phyloP scores from a whole-genome alignment of 2,113 vertebrate species.

The Gymnarchus niloticus region DNA sequence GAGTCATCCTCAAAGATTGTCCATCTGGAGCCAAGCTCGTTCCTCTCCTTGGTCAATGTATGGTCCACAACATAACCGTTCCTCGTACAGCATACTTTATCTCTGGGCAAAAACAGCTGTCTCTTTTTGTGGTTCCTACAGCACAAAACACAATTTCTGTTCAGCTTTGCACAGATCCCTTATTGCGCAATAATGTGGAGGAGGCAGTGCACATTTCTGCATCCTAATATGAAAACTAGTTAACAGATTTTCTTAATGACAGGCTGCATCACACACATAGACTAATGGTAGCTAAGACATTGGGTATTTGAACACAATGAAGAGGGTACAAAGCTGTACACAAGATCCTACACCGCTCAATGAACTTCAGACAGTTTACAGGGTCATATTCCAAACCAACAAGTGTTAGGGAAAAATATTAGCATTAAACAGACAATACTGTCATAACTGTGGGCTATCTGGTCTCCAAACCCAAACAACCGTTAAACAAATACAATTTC shows the following conservation, averaged over 20 bases:
- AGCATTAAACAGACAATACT: background rate
- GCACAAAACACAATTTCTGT: background rate
- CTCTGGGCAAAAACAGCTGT: constrained; percentile 52
- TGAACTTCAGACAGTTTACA: background rate
- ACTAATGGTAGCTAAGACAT: background rate
- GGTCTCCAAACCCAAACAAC: background rate
- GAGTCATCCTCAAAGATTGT: background rate
- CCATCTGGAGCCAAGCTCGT: background rate
- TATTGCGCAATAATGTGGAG: too few species aligned
- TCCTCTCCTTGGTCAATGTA: constrained; percentile 24
- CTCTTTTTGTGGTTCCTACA: constrained; percentile 40
- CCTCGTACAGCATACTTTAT: constrained; percentile 74
- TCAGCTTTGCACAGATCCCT: too few species aligned
- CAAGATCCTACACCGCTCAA: background rate
- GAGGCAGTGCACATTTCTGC: too few species aligned
- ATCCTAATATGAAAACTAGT: too few species aligned
- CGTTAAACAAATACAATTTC: background rate
- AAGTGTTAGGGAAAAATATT: background rate
- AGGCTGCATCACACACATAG: background rate
- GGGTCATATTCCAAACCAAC: background rate
- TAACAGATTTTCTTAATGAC: background rate
- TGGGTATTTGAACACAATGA: background rate
- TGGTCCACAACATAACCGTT: constrained; percentile 62
- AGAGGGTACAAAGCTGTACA: background rate
- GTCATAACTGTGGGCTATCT: background rate